Evolutionary conservation across 2,797 vertebrate genomes (phyloP).

Genomic region (Calcarius lapponicus): DNA sequence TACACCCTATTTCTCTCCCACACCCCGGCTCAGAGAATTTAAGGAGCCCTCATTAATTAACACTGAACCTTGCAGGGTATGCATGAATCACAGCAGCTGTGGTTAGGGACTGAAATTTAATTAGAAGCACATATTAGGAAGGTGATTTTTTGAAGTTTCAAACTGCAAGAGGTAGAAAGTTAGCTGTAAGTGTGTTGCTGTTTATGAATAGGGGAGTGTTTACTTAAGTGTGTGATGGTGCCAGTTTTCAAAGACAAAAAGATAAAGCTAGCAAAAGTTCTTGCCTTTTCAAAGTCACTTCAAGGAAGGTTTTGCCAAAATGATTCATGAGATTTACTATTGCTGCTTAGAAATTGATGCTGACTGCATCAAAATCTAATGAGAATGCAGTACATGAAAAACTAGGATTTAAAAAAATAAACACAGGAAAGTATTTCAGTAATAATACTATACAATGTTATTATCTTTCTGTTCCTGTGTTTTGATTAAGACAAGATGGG

Average conservation of each 20-base stretch:
- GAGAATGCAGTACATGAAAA: neutral
- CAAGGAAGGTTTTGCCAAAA: slow-evolving; percentile 17
- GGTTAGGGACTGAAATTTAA: slow-evolving; percentile 74
- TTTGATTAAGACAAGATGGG: neutral
- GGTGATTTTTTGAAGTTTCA: slow-evolving; percentile 38
- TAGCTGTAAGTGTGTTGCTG: neutral
- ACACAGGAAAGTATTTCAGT: neutral
- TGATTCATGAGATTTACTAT: neutral
- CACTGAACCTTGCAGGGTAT: slow-evolving; percentile 63
- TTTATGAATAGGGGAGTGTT: neutral
- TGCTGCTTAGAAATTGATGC: slow-evolving; percentile 1
- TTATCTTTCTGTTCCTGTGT: neutral
- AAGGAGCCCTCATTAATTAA: slow-evolving; percentile 74
- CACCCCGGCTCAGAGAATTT: slow-evolving; percentile 58
- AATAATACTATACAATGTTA: neutral
- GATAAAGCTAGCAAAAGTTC: neutral
- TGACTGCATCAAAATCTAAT: slow-evolving; percentile 1
- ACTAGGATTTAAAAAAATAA: neutral
- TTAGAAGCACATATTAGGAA: slow-evolving; percentile 68
- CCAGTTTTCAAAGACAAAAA: slow-evolving; percentile 18
- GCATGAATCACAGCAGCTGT: slow-evolving; percentile 58
- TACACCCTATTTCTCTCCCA: slow-evolving; percentile 24
- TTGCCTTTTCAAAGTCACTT: neutral
- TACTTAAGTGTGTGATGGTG: neutral
- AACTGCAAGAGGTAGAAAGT: slow-evolving; percentile 27